phyloP scores from a whole-genome alignment of 1,140 invertebrate species.

The Armadillidium nasatum region DNA sequence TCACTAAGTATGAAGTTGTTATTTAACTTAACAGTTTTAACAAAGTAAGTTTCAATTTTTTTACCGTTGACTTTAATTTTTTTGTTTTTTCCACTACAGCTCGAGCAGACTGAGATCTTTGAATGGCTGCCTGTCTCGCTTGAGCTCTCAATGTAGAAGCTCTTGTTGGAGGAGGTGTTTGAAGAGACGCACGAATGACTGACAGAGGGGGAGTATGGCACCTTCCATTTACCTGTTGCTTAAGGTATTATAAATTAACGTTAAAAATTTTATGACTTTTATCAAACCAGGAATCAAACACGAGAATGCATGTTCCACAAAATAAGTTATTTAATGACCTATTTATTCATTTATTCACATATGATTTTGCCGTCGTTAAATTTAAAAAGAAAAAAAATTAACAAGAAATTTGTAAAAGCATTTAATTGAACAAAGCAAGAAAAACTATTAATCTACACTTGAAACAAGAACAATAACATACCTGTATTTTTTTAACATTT shows the following conservation, averaged over 20 bases:
- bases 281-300: no score
- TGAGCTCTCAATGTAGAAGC: constrained; percentile 37
- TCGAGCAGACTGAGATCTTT: constrained; percentile 38
- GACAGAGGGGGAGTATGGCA: constrained; percentile 32
- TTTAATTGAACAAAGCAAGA: no score
- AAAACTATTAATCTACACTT: no score
- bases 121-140: constrained; percentile 36
- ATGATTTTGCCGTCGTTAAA: no score
- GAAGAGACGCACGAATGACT: constrained; percentile 26
- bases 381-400: no score
- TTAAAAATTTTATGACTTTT: no score
- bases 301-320: no score
- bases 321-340: no score
- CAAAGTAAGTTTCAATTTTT: neutral
- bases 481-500: neutral
- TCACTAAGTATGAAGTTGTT: neutral
- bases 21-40: neutral
- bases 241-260: no score
- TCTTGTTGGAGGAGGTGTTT: constrained; percentile 38
- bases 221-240: constrained; percentile 19
- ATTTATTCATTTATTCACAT: no score
- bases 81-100: constrained; percentile 32
- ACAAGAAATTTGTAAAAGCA: no score
- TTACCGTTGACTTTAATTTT: constrained; percentile 3
- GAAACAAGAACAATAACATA: no score